Percentiles rank a stretch among this genome's conserved stretches.
Conservation (phyloP, 2,888 invertebrate genomes). For the Geotrupes spiniger region DNA sequence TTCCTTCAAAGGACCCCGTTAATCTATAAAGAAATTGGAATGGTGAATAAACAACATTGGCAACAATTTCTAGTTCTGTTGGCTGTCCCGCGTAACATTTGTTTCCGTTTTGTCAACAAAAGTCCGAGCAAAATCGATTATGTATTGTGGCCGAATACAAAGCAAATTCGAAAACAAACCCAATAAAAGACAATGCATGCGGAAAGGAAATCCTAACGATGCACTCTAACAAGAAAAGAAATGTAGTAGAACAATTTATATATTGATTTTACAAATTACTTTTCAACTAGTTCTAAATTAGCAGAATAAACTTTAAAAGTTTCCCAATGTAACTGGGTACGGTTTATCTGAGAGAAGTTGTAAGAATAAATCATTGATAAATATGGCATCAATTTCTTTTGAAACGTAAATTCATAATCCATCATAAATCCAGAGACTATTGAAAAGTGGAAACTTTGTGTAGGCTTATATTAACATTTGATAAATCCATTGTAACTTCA, state of each 20-base stretch:
- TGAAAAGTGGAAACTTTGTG: too few species aligned
- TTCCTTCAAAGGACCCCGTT: background rate
- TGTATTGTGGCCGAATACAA: conserved; percentile 28
- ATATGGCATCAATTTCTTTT: too few species aligned
- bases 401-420: too few species aligned
- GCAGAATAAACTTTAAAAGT: background rate
- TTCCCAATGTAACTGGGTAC: too few species aligned
- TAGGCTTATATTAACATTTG: too few species aligned
- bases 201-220: conserved; percentile 17
- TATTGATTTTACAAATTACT: conserved; percentile 11
- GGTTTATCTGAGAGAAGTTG: too few species aligned
- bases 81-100: conserved; percentile 9
- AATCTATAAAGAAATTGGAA: conserved; percentile 10
- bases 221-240: conserved; percentile 9
- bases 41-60: background rate
- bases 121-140: conserved; percentile 27
- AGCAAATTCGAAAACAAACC: conserved; percentile 27
- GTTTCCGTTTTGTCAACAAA: conserved; percentile 23
- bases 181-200: conserved; percentile 21
- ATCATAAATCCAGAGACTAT: too few species aligned
- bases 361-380: too few species aligned
- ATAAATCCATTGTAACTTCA: too few species aligned
- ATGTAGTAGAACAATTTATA: conserved; percentile 5
- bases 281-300: conserved; percentile 3
- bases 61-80: conserved; percentile 9